A percentile compares a stretch with the other conserved stretches of the same genome.
Conservation (phyloP, 2,888 invertebrate species). For the Allolobophora icterica region DNA sequence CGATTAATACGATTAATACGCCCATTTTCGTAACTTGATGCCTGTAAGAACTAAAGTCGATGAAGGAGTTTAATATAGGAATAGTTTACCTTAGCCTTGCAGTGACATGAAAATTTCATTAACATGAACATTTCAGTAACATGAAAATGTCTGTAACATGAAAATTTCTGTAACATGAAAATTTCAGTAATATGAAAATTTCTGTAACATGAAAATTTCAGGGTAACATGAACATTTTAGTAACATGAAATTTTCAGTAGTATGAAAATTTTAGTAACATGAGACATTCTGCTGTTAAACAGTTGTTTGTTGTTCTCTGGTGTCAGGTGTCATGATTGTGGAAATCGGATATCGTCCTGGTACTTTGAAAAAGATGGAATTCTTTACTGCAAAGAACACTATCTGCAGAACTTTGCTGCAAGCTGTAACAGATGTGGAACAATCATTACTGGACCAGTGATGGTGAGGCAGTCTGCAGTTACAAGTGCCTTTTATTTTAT, state of each 20-base stretch:
- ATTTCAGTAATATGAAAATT: no score
- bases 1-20: no score
- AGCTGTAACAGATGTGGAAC: constrained; percentile 87
- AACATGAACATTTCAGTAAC: no score
- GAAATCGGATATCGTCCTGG: constrained; percentile 83
- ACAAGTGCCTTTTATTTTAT: no score
- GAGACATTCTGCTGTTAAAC: not conserved
- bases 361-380: constrained; percentile 90
- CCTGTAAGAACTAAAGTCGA: not conserved
- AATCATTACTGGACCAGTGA: constrained; percentile 86
- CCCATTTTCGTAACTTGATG: not conserved
- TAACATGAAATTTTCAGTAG: no score
- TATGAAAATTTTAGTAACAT: not conserved
- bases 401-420: constrained; percentile 86
- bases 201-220: no score
- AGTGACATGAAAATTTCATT: not conserved
- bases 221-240: no score
- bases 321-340: constrained; percentile 86
- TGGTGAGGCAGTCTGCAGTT: constrained; percentile 68
- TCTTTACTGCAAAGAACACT: constrained; percentile 86
- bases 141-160: no score
- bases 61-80: not conserved
- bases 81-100: not conserved
- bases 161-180: no score
- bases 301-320: not conserved